phyloP scores from a whole-genome alignment of 2,888 invertebrate genomes.

The Cyaniris semiargus region DNA sequence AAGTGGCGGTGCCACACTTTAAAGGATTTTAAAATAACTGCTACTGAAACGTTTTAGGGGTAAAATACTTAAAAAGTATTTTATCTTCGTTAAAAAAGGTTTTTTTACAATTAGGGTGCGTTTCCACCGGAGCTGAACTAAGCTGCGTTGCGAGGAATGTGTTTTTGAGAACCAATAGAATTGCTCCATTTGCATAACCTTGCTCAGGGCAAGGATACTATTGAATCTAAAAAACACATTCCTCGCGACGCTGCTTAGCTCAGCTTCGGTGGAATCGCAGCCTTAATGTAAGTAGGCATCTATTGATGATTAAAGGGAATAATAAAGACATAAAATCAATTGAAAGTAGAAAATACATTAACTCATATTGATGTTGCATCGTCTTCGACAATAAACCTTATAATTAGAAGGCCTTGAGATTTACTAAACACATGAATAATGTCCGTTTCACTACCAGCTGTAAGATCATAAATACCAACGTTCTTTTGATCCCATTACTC shows the following conservation, averaged over 20 bases:
- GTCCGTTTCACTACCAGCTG: slow-evolving; percentile 26
- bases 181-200: too few relatives aligned
- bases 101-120: too few relatives aligned
- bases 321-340: slow-evolving; percentile 13
- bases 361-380: slow-evolving; percentile 21
- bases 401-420: slow-evolving; percentile 26
- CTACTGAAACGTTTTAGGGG: neutral
- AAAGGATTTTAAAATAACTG: neutral
- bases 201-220: neutral
- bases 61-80: neutral
- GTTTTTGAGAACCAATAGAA: too few relatives aligned
- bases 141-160: too few relatives aligned
- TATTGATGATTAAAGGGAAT: neutral
- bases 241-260: too few relatives aligned
- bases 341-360: neutral
- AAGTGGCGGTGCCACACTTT: neutral
- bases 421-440: slow-evolving; percentile 23
- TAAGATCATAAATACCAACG: slow-evolving; percentile 11
- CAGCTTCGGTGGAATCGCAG: too few relatives aligned
- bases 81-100: neutral
- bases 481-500: slow-evolving; percentile 2
- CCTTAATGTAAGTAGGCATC: neutral
- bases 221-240: neutral
- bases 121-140: too few relatives aligned
- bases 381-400: slow-evolving; percentile 19